Conservation (phyloP, 2,113 vertebrate species). For the Oryzias woworae region DNA sequence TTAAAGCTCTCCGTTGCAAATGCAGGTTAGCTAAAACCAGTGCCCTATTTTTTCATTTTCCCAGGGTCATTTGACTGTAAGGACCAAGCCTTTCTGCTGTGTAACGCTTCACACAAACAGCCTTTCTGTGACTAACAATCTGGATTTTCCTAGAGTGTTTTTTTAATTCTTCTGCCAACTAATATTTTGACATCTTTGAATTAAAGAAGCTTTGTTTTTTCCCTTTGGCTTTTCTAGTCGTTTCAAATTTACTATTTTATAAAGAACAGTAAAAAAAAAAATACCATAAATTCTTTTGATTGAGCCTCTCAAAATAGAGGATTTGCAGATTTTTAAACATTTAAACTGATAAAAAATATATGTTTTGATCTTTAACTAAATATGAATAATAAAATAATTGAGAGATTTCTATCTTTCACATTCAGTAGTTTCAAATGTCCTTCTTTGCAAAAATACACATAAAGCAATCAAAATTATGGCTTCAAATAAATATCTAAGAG, state of each 20-base stretch:
- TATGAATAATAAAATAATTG: too few species aligned
- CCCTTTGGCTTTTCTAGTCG: too few species aligned
- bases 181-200: too few species aligned
- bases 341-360: not conserved
- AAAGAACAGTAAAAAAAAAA: not conserved
- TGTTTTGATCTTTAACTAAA: too few species aligned
- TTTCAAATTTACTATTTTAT: not conserved
- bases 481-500: conserved; percentile 60
- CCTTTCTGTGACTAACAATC: not conserved
- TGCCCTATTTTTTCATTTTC: conserved; percentile 6
- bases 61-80: conserved; percentile 27
- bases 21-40: conserved; percentile 5
- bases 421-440: conserved; percentile 60
- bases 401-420: conserved; percentile 33
- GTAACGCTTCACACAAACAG: not conserved
- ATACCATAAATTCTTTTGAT: conserved; percentile 4
- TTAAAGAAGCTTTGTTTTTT: too few species aligned
- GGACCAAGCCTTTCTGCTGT: conserved; percentile 15
- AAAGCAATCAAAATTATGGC: conserved; percentile 63
- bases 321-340: not conserved
- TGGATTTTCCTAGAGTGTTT: not conserved
- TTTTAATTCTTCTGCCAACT: not conserved
- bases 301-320: not conserved
- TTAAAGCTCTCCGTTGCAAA: conserved; percentile 22
- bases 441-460: conserved; percentile 35